Evolutionary conservation across 2,113 vertebrate species (phyloP).

Genomic region (Taxidea taxus): DNA sequence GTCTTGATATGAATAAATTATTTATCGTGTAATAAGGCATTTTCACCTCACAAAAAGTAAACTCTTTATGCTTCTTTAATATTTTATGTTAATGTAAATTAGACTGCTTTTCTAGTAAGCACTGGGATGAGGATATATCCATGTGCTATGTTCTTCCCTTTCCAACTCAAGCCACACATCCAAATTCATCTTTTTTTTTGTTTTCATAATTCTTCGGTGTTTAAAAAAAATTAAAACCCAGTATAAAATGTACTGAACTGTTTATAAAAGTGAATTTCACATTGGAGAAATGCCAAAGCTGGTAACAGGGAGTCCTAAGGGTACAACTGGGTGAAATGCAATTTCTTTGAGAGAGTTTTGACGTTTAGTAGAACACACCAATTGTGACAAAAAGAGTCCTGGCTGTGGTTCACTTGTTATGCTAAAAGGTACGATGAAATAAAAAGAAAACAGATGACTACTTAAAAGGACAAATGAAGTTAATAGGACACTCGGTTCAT

Average conservation of each 20-base stretch:
- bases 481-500: not conserved
- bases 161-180: not conserved
- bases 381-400: not conserved
- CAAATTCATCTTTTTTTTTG: not conserved
- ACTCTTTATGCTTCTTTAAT: conserved; percentile 19
- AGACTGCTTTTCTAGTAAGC: not conserved
- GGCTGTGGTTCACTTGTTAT: not conserved
- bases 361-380: not conserved
- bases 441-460: not conserved
- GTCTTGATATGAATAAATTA: conserved; percentile 25
- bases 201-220: not conserved
- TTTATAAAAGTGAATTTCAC: conserved; percentile 40
- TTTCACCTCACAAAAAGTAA: conserved; percentile 7
- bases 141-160: not conserved
- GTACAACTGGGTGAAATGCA: not conserved
- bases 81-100: conserved; percentile 51
- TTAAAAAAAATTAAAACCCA: not conserved
- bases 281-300: not conserved
- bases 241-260: not conserved
- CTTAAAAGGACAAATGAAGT: not conserved
- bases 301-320: not conserved
- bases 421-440: not conserved
- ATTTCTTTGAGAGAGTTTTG: not conserved
- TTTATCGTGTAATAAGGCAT: conserved; percentile 16
- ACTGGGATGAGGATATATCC: not conserved